phyloP scores from a whole-genome alignment of 2,888 invertebrate genomes.

The Hyposoter dolosus region DNA sequence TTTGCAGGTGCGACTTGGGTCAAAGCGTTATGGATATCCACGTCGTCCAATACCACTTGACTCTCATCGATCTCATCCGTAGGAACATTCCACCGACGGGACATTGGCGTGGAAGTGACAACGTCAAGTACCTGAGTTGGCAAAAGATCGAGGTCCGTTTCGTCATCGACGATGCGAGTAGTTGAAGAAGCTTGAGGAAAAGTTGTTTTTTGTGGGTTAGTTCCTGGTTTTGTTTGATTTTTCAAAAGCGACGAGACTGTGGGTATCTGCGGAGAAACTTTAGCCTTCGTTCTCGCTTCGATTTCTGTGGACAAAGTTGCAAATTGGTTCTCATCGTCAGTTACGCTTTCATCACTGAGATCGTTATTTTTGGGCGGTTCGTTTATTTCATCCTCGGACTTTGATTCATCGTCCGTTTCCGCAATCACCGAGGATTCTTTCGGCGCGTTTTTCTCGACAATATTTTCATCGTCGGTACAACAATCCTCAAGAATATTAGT shows the following conservation, averaged over 20 bases:
- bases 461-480: not conserved
- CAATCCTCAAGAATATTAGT: not conserved
- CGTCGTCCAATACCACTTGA: constrained; percentile 11
- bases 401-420: constrained; percentile 63
- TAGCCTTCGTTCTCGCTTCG: not conserved
- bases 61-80: not conserved
- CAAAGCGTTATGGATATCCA: not conserved
- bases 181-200: not conserved
- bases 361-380: not conserved
- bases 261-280: not conserved
- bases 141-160: constrained; percentile 55
- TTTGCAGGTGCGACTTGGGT: not conserved
- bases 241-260: not conserved
- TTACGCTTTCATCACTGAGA: constrained; percentile 23
- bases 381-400: constrained; percentile 54
- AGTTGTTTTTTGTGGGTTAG: not conserved
- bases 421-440: constrained; percentile 41
- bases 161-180: not conserved
- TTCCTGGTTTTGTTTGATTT: not conserved
- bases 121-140: constrained; percentile 56
- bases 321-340: constrained; percentile 39
- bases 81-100: not conserved
- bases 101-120: constrained; percentile 52
- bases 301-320: not conserved
- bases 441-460: not conserved